Conservation (phyloP, 1,140 invertebrate species). For the Rhyacophila brunnea region DNA sequence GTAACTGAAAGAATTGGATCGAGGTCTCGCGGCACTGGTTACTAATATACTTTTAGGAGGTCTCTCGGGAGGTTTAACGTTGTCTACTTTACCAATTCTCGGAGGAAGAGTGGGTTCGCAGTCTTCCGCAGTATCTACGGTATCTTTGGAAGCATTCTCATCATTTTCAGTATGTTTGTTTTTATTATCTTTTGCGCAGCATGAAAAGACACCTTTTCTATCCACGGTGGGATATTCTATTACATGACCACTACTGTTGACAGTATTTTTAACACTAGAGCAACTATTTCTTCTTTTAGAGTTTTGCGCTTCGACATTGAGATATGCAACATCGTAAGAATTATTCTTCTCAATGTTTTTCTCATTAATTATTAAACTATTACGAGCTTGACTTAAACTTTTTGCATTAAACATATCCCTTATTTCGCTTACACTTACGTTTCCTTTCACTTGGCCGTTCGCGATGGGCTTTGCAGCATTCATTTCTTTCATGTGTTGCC, state of each 20-base stretch:
- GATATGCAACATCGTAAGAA: slow-evolving; percentile 29
- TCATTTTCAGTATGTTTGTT: slow-evolving; percentile 46
- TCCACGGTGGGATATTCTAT: slow-evolving; percentile 68
- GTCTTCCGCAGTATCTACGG: slow-evolving; percentile 40
- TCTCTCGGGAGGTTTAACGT: slow-evolving; percentile 53
- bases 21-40: slow-evolving; percentile 53
- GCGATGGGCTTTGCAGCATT: slow-evolving; percentile 28
- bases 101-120: slow-evolving; percentile 58
- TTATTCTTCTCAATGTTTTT: slow-evolving; percentile 39
- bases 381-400: slow-evolving; percentile 52
- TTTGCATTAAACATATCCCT: slow-evolving; percentile 53
- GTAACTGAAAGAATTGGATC: slow-evolving; percentile 56
- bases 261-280: slow-evolving; percentile 41
- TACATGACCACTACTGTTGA: slow-evolving; percentile 50
- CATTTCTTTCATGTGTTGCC: slow-evolving; percentile 38
- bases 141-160: slow-evolving; percentile 33
- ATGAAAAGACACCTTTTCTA: slow-evolving; percentile 66
- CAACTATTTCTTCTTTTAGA: slow-evolving; percentile 49
- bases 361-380: slow-evolving; percentile 52
- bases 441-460: slow-evolving; percentile 52
- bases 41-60: slow-evolving; percentile 58
- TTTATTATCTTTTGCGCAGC: slow-evolving; percentile 61
- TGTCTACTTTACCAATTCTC: slow-evolving; percentile 54
- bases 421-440: slow-evolving; percentile 52
- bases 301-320: slow-evolving; percentile 49